Base-by-base conservation (phyloP, 2,797 vertebrate genomes). In the Streptopelia turtur region DNA sequence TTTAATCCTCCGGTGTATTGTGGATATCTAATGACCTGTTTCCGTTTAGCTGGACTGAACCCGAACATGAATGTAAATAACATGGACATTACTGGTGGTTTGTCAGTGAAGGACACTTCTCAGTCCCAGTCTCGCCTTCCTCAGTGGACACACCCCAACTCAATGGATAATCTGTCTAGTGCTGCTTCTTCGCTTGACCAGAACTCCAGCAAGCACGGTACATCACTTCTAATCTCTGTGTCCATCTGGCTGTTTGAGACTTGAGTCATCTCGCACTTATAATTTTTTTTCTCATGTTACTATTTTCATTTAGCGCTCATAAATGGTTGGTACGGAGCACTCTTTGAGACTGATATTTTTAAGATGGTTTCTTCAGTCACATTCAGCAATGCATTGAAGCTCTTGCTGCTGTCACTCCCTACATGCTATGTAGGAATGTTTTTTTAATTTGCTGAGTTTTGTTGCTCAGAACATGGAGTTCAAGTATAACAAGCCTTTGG, bases 101-200 rank as follows among this genome's bases (percentile, higher is more conserved):
- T 99, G 97, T 98, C 99, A 91, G 98, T 99, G 98, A 99, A 99
- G 98, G 99, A 99, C 97, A 98, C 99, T 80, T 98, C 98, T 95
- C 99, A 99, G 98, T 99, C 99, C 96, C 99, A 99, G 96, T 99
- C 99, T 83, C 99, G 99, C 97, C 98, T 99, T 97, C 99, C 99
- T 94, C 99, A 99, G 97, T 99, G 99, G 99, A 99, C 99, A 93
- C 99, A 99, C 98, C 98, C 99, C 96, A 99, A 99, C 98, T 98
- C 99, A 84, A 99, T 99, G 98, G 99, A 99, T 95, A 99, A 97
- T 97, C 97, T 99, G 94, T 98, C 99, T 94, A 98, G 98, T 97
- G 99, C 98, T 98, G 98, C 99, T 97, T 98, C 99, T 97, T 98
- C 98, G 63, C 98, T 99, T 97, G 99, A 99, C 97, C 98, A 98